Conservation (phyloP, 2,888 invertebrate species). For the Aspidiotus rigidus region DNA sequence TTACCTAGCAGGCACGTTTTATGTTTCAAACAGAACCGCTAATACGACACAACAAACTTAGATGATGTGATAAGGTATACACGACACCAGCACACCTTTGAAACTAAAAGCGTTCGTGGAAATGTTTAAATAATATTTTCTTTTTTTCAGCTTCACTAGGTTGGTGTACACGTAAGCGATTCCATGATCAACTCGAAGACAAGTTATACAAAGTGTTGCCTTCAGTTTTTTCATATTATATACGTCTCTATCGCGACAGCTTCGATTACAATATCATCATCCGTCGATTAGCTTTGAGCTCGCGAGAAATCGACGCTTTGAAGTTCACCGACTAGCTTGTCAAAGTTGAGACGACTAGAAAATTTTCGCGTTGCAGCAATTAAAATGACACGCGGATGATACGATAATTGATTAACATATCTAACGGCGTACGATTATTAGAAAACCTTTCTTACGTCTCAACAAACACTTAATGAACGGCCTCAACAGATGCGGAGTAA, state of each 20-base stretch:
- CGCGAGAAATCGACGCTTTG: no score
- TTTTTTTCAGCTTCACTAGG: not conserved
- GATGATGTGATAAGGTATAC: not conserved
- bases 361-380: conserved; percentile 4
- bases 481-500: not conserved
- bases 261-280: not conserved
- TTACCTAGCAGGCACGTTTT: not conserved
- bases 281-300: no score
- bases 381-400: conserved; percentile 4
- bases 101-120: not conserved
- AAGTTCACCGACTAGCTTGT: no score
- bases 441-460: conserved; percentile 1
- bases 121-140: conserved; percentile 4
- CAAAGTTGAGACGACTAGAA: not conserved
- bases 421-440: not conserved
- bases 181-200: not conserved
- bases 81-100: not conserved
- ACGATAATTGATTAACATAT: conserved; percentile 4
- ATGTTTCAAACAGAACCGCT: not conserved
- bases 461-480: conserved; percentile 4
- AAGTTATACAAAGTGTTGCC: no score
- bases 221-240: no score
- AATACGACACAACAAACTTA: not conserved
- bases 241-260: not conserved
- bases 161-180: not conserved